Evolutionary conservation across 2,797 vertebrate species (phyloP), one percentile per base, ranked within the genome.

Genomic region (Botia kubotai): DNA sequence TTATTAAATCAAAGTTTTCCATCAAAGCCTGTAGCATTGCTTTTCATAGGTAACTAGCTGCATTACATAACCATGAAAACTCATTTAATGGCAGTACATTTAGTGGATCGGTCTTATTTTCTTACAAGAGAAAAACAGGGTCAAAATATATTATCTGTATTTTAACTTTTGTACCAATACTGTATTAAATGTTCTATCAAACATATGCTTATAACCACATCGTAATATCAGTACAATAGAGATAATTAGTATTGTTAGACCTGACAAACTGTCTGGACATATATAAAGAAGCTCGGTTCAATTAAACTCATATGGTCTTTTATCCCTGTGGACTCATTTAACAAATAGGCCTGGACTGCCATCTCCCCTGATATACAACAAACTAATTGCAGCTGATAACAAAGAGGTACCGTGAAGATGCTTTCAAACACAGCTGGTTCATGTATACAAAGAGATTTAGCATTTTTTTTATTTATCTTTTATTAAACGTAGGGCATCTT

Each of bases 351-450:
- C 43, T 21, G 36, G 1, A 33, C 65, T 52, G 5, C 1, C 29
- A n/a, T 63, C 71, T 77, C 82, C 53, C 53, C 79, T 86, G 81
- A 57, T 52, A 52, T 63, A 2, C 65, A 13, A 4, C 36, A 36
- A 29, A 55, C 52, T 75, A 84, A 17, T 67, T 58, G 70, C 85
- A 86, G 43, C 66, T 16, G 7, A 86, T 84, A 77, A 86, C 57
- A 19, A 7, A 3, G 33, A 72, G 10, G 0, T 3, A 14, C 1
- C 0, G 21, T 57, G 21, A 4, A 29, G 39, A 36, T 43, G 16
- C 17, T 82, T 81, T 66, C 13, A 50, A 46, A 77, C 29, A 26
- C 46, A 19, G 52, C 26, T 57, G 48, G 11, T 5, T 55, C 13
- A 36, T 29, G 17, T 19, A 60, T 26, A 33, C 1, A 1, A 5